A percentile compares a stretch with the other conserved stretches of the same genome.
phyloP scores from a whole-genome alignment of 2,113 vertebrate species.

The Amia ocellicauda region DNA sequence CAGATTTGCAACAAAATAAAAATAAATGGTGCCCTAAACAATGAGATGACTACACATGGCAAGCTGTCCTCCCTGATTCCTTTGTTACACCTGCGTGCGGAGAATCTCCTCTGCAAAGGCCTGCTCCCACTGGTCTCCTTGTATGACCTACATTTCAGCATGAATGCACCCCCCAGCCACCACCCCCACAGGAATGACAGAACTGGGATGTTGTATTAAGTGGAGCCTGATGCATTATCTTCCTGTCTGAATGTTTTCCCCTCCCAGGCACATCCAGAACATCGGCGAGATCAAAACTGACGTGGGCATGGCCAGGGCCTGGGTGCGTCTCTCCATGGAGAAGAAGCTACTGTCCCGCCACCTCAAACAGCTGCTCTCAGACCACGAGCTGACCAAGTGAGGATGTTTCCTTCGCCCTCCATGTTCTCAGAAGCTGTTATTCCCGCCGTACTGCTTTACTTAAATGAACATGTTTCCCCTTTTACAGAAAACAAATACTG shows the following conservation, averaged over 20 bases:
- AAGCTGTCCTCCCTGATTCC: not conserved
- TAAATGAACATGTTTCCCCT: too few relatives aligned
- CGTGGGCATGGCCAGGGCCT: constrained; percentile 94
- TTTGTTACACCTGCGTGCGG: not conserved
- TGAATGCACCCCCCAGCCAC: not conserved
- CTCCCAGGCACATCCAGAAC: constrained; percentile 90
- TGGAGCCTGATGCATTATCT: not conserved
- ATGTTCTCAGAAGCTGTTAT: too few relatives aligned
- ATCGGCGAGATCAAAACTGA: constrained; percentile 97
- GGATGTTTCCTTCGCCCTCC: too few relatives aligned
- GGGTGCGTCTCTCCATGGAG: constrained; percentile 97
- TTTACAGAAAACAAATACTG: too few relatives aligned
- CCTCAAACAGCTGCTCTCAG: constrained; percentile 92
- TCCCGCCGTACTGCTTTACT: too few relatives aligned
- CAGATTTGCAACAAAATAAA: too few relatives aligned
- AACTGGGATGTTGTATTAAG: not conserved
- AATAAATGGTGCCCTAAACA: not conserved
- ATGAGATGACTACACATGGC: not conserved
- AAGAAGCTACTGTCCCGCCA: constrained; percentile 96
- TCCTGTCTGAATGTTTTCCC: constrained; percentile 4
- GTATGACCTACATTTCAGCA: constrained; percentile 9
- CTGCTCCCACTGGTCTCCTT: not conserved
- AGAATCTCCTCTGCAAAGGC: not conserved
- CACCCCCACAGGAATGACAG: constrained; percentile 3
- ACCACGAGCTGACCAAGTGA: constrained; percentile 95